Evolutionary conservation across 2,113 vertebrate genomes (phyloP).

Genomic region (Marmota monax): DNA sequence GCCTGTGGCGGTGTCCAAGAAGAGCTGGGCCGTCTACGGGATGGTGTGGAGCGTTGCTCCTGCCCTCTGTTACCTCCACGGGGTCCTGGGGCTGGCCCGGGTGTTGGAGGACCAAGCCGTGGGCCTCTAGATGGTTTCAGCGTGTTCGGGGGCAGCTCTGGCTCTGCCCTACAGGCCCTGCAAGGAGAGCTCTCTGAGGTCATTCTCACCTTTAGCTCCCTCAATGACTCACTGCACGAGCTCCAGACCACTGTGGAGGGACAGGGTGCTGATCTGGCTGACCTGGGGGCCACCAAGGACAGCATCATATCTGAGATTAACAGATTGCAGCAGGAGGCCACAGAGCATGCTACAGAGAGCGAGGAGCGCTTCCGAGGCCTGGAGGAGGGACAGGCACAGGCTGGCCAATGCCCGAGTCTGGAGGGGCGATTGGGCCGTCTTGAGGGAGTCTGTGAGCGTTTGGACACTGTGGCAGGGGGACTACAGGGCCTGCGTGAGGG

Average conservation of each 20-base stretch:
- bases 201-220: constrained; percentile 88
- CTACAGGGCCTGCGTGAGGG: constrained; percentile 91
- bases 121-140: constrained; percentile 91
- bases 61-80: constrained; percentile 78
- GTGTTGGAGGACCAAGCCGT: constrained; percentile 73
- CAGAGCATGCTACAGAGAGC: constrained; percentile 87
- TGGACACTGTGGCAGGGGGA: constrained; percentile 89
- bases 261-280: constrained; percentile 88
- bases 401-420: constrained; percentile 85
- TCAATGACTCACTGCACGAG: constrained; percentile 91
- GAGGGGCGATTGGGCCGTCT: constrained; percentile 91
- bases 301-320: constrained; percentile 91
- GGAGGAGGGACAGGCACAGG: constrained; percentile 87
- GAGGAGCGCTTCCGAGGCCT: constrained; percentile 87
- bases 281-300: constrained; percentile 88
- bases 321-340: constrained; percentile 88
- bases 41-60: constrained; percentile 90
- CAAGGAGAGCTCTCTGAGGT: constrained; percentile 90
- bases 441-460: constrained; percentile 91
- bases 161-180: constrained; percentile 90
- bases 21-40: constrained; percentile 90
- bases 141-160: constrained; percentile 86
- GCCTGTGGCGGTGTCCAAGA: constrained; percentile 91
- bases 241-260: constrained; percentile 90
- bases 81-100: constrained; percentile 75